Evolutionary conservation across 2,797 vertebrate species (phyloP), one percentile per base, ranked within the genome.

Genomic region (Chaenodraco wilsoni): DNA sequence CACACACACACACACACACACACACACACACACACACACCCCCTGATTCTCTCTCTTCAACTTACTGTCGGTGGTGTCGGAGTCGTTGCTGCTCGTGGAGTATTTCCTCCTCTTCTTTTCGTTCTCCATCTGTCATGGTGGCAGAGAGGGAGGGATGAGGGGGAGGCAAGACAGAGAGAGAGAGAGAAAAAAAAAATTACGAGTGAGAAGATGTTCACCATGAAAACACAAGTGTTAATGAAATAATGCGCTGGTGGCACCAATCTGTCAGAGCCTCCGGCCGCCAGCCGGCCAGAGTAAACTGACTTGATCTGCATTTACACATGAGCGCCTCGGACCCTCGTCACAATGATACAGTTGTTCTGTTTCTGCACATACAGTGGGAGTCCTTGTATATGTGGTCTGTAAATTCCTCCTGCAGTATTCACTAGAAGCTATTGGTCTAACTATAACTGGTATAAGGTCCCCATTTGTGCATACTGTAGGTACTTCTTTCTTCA

Each of bases 21-120:
- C 64, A 67, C 40, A 61, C 21, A 43, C 62, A 9, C 33, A 7
- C 45, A 33, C 59, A 74, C 63, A 64, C 63, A 60, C 37, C n/a
- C 59, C 51, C 56, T 40, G 19, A 46, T 46, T 61, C 50, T 27
- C 55, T 45, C 46, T 57, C 45, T 77, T 68, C 59, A 84, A 94
- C 97, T 98, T 96, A 99, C 98, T 97, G 95, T 98, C 97, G 83
- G 96, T 97, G 94, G 97, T 98, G 94, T 98, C 97, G 1, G 97
- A 99, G 95, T 99, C 97, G 87, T 98, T 97, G 88, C 98, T 99
- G 96, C 98, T 99, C 88, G 97, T 95, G 87, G 98, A 98, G 92
- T 97, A 98, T 94, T 98, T 99, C 89, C 97, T 95, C 93, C 96
- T 96, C 95, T 99, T 98, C 92, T 96, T 97, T 95, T 94, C 94